phyloP scores from a whole-genome alignment of 2,113 vertebrate genomes.

The Caracal caracal region DNA sequence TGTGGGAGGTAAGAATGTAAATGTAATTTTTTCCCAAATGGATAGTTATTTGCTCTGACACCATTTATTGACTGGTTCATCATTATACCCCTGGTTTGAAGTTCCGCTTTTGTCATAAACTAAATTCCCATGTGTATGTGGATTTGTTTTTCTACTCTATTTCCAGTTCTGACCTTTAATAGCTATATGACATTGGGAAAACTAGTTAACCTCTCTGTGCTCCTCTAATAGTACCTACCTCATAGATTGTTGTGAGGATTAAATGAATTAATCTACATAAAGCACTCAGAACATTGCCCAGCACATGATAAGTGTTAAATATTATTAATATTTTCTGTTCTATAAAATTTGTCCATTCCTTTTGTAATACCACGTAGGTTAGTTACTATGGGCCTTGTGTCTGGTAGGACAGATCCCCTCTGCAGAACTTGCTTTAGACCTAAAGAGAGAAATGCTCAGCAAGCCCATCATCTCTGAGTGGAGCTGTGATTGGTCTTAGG shows the following conservation, averaged over 20 bases:
- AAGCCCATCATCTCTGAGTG: constrained; percentile 19
- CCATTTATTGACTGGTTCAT: constrained; percentile 35
- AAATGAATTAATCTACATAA: constrained; percentile 37
- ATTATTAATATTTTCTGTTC: constrained; percentile 38
- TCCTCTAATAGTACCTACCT: constrained; percentile 3
- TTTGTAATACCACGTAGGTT: background rate
- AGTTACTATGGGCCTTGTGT: constrained; percentile 3
- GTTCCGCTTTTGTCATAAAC: constrained; percentile 36
- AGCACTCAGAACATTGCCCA: constrained; percentile 10
- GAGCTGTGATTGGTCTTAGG: constrained; percentile 23
- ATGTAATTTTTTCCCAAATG: background rate
- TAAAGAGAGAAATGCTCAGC: background rate
- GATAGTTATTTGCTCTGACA: background rate
- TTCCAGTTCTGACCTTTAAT: constrained; percentile 29
- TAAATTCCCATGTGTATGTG: constrained; percentile 16
- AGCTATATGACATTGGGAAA: background rate
- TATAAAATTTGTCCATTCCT: constrained; percentile 50
- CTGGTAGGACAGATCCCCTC: background rate
- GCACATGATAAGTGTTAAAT: constrained; percentile 25
- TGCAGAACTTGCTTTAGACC: constrained; percentile 11
- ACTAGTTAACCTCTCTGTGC: background rate
- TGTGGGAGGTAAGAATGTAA: constrained; percentile 1
- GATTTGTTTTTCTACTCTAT: constrained; percentile 22
- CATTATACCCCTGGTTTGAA: constrained; percentile 7
- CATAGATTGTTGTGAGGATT: constrained; percentile 28